Conservation (phyloP, 2,888 invertebrate genomes). For the Epistrophe grossulariae region DNA sequence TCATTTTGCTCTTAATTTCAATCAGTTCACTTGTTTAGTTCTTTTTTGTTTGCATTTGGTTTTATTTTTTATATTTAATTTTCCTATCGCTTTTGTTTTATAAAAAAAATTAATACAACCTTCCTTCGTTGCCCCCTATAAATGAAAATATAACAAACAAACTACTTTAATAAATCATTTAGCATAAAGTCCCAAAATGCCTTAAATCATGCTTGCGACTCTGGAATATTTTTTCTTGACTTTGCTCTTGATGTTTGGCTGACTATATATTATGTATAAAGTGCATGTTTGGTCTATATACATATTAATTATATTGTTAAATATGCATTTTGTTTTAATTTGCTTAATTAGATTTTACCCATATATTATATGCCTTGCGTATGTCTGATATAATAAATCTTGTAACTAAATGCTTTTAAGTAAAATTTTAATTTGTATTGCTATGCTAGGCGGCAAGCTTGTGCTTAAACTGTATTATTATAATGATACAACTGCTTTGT, state of each 20-base stretch:
- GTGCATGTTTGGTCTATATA: constrained; percentile 53
- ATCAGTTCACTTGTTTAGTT: constrained; percentile 70
- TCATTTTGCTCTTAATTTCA: constrained; percentile 63
- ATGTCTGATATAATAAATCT: constrained; percentile 27
- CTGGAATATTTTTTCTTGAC: constrained; percentile 45
- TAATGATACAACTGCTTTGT: constrained; percentile 35
- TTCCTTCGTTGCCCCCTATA: constrained; percentile 19
- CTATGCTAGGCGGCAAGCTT: constrained; percentile 32
- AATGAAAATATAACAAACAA: constrained; percentile 24
- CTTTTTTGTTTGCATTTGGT: constrained; percentile 38
- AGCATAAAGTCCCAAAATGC: constrained; percentile 48
- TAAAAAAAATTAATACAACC: neutral
- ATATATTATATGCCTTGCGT: constrained; percentile 2
- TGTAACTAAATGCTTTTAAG: neutral
- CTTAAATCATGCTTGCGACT: constrained; percentile 57
- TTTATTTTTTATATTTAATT: constrained; percentile 48
- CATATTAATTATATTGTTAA: neutral
- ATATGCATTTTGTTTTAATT: constrained; percentile 51
- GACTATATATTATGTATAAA: constrained; percentile 16
- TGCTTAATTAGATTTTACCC: constrained; percentile 32
- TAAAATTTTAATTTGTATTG: constrained; percentile 18
- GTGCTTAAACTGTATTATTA: constrained; percentile 9
- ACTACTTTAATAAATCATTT: constrained; percentile 38
- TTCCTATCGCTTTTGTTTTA: constrained; percentile 59
- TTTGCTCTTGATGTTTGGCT: constrained; percentile 50